Evolutionary conservation across 2,888 invertebrate species (phyloP).

Genomic region (Lasioglossum marginatum): DNA sequence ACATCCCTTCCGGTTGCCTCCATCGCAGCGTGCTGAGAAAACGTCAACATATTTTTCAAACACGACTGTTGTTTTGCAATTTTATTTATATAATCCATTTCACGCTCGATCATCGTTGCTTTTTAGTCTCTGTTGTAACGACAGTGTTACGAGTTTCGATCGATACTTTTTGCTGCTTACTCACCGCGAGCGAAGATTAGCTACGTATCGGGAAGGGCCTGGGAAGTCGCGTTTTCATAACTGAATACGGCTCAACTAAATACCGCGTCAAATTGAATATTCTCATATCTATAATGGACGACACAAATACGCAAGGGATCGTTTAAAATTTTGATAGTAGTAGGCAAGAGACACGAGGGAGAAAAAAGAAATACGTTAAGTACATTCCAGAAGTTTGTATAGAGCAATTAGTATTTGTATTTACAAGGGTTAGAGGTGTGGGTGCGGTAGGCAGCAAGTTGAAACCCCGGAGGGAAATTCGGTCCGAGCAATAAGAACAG

Average conservation of each 20-base stretch:
- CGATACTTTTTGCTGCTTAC: neutral
- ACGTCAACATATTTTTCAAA: neutral
- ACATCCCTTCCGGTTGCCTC: neutral
- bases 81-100: neutral
- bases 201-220: neutral
- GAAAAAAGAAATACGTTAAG: slow-evolving; percentile 75
- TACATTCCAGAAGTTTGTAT: slow-evolving; percentile 79
- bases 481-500: slow-evolving; percentile 43
- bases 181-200: neutral
- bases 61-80: neutral
- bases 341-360: neutral
- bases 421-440: slow-evolving; percentile 76
- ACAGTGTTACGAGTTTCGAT: neutral
- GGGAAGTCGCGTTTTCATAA: neutral
- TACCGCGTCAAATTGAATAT: neutral
- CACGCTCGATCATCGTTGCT: neutral
- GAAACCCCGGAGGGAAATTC: slow-evolving; percentile 51
- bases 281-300: neutral
- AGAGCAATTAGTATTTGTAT: slow-evolving; percentile 82
- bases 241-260: neutral
- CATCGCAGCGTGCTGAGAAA: neutral
- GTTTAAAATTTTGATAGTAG: neutral
- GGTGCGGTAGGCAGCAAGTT: slow-evolving; percentile 66
- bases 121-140: neutral
- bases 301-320: neutral